phyloP scores from a whole-genome alignment of 2,888 invertebrate genomes.

The Ceraclea dissimilis region DNA sequence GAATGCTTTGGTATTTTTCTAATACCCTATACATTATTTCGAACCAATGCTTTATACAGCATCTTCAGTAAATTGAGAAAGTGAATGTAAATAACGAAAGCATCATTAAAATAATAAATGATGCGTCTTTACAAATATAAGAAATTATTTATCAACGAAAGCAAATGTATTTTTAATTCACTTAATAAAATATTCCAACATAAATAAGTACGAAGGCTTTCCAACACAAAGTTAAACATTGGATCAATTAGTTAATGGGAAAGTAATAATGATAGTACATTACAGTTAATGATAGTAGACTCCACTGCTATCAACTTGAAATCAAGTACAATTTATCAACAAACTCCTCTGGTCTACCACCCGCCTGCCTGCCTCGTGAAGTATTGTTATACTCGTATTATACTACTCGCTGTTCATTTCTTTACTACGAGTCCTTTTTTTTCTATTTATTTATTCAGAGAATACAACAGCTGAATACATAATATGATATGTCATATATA shows the following conservation, averaged over 20 bases:
- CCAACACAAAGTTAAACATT: neutral
- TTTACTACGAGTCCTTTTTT: no score
- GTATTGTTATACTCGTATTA: no score
- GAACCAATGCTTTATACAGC: no score
- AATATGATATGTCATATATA: no score
- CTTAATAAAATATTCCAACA: neutral
- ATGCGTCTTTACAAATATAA: neutral
- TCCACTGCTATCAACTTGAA: neutral
- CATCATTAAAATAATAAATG: no score
- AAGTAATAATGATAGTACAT: conserved; percentile 2
- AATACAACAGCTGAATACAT: no score
- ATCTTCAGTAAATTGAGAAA: no score
- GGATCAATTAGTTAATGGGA: neutral
- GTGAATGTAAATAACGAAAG: no score
- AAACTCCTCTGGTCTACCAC: neutral
- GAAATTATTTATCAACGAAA: neutral
- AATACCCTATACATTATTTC: no score
- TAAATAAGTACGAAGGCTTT: neutral
- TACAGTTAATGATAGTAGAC: neutral
- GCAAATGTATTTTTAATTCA: neutral
- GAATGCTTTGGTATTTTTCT: no score
- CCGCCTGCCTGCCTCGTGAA: neutral
- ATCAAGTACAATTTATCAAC: neutral
- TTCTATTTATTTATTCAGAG: no score
- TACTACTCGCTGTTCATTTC: neutral